These are phyloP conservation scores for Gallirallus australis DNA, from an alignment of 2,797 vertebrate species.

Conservation along the genomic window DNA sequence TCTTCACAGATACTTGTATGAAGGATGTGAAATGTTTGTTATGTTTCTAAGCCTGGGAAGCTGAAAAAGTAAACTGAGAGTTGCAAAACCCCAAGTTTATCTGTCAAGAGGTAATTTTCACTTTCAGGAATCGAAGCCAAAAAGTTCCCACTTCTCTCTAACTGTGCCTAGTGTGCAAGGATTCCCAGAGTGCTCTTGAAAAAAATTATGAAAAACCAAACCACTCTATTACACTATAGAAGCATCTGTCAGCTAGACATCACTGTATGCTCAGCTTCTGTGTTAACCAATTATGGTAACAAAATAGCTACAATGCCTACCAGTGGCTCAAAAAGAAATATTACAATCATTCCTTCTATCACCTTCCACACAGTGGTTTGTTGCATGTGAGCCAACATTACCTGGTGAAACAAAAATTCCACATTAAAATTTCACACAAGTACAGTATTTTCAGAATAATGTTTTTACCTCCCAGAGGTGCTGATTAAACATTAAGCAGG, in stretches of 20 bases:
- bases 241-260: neutral
- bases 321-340: slow-evolving; percentile 18
- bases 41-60: neutral
- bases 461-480: slow-evolving; percentile 54
- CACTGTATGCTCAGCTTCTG: neutral
- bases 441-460: slow-evolving; percentile 53
- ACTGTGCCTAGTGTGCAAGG: neutral
- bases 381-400: slow-evolving; percentile 31
- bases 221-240: neutral
- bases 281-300: neutral
- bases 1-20: neutral
- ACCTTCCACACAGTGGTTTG: neutral
- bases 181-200: neutral
- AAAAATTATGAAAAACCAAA: neutral
- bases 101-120: neutral
- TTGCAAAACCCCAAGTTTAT: neutral
- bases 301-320: neutral
- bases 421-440: slow-evolving; percentile 53
- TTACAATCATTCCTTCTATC: slow-evolving; percentile 1
- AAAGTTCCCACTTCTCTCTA: neutral
- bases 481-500: slow-evolving; percentile 60
- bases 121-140: neutral
- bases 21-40: neutral
- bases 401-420: slow-evolving; percentile 57
- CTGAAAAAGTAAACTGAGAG: neutral